Base-by-base conservation (phyloP, 2,888 invertebrate species). In the Uloborus plumipes region DNA sequence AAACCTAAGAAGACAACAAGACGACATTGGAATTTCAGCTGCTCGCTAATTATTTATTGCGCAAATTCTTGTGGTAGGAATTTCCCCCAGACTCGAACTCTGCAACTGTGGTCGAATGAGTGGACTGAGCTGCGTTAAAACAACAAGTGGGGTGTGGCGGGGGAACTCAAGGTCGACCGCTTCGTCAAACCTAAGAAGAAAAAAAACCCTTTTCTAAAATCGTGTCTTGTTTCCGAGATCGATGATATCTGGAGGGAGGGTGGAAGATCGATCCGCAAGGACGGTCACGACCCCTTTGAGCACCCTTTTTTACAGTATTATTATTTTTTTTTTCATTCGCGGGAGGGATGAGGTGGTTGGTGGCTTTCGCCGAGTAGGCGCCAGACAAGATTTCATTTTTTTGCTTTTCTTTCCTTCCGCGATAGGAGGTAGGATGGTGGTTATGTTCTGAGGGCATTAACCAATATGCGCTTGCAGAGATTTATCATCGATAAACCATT, bases 211-310 rank as follows among this genome's bases (percentile, higher is more conserved):
- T 39, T 39, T 39, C 39, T 39, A 47, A 26, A 64, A 64, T 14
- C 47, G 47, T 64, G 39, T 26, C 64, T 80, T 80, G 80, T 80
- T 80, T 80, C 74, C 74, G 70, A 61, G 80, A 80, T 80, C 73
- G 80, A 80, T 62, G 74, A 69, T 67, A 67, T 59, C 53, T 51
- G n/a, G 26, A 55, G 26, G 49, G 72, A 50, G 50, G 61, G 16
- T 4, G 16, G 20, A 14, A 15, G 26, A 71, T 22, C 26, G 50
- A 73, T 64, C 61, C 18, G 22, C 64, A 74, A 80, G 80, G 80
- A 31, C 80, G 80, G 80, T 80, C 80, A 74, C 69, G 80, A 80
- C 80, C 80, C 80, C 69, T 73, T 67, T 50, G 49, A 67, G 49
- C 67, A 61, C 59, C 66, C 31, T 65, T 11, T 18, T 39, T 39